Evolutionary conservation across 2,797 vertebrate species (phyloP).

Genomic region (Alosa sapidissima): DNA sequence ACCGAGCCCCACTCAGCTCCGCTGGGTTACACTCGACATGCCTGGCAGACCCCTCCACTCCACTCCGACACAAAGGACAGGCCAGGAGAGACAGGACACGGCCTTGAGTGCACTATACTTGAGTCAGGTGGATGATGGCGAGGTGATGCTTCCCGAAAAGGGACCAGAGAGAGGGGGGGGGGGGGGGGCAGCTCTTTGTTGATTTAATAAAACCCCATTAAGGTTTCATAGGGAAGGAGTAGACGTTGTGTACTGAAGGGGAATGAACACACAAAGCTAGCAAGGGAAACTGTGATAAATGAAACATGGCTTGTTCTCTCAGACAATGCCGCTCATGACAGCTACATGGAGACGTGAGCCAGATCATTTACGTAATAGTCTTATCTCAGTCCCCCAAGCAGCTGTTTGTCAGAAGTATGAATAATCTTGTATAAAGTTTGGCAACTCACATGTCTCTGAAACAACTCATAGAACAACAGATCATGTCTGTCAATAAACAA

Average conservation of each 20-base stretch:
- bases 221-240: slow-evolving; percentile 42
- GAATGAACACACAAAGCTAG: slow-evolving; percentile 6
- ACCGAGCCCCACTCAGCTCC: background rate
- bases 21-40: no score
- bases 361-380: background rate
- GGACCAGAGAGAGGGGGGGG: no score
- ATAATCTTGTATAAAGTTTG: background rate
- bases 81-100: background rate
- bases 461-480: background rate
- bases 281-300: slow-evolving; percentile 4
- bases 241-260: slow-evolving; percentile 25
- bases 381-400: background rate
- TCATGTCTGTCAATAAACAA: background rate
- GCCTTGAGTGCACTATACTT: background rate
- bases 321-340: background rate
- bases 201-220: slow-evolving; percentile 55
- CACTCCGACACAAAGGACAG: background rate
- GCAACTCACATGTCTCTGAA: background rate
- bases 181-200: slow-evolving; percentile 44
- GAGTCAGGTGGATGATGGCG: background rate
- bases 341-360: background rate
- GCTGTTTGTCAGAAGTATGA: background rate
- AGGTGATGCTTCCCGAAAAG: no score
- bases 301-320: background rate
- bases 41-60: no score